Evolutionary conservation across 2,113 vertebrate species (phyloP), one percentile per base, ranked within the genome.

Genomic region (Columba livia): DNA sequence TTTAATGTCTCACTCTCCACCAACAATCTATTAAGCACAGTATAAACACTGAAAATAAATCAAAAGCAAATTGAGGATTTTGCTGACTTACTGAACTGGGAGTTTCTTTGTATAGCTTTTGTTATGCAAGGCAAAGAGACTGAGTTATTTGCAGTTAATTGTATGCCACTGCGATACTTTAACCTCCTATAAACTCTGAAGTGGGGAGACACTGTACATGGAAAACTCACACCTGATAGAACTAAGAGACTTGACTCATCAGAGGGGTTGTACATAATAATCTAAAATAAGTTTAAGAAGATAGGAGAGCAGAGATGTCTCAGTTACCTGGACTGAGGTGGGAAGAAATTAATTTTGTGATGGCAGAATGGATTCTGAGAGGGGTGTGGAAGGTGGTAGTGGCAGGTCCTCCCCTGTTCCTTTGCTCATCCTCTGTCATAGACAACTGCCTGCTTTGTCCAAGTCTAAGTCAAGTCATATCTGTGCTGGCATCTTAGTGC

Each of bases 41-140:
- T 12, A 0, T 95, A 95, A 97, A 96, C 85, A 95, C 40, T 66
- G 64, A 94, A 94, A 97, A 93, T 96, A 97, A 97, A 97, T 97
- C 96, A 96, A 86, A 91, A 94, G 66, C 84, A 94, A 97, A 96
- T 85, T 84, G 88, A 92, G 48, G 51, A 15, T 91, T 47, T 73
- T 92, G 72, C 75, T 96, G 94, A 94, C 90, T 96, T 96, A 94
- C 14, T 93, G 92, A 96, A 95, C 90, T 91, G 74, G n/a, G 67
- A 72, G n/a, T 67, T 88, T 85, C 79, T 95, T 91, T 54, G 51
- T 51, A 54, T 42, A 89, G 32, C 26, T 75, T 5, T 31, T 93
- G 19, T 54, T 85, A 90, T 71, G 54, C 66, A 88, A 38, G 65
- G 90, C 47, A 79, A 65, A 75, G 50, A 80, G 23, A 65, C 42